Percentiles rank a stretch among this genome's conserved stretches.
These are phyloP conservation scores for Orchesellides sinensis DNA, from an alignment of 2,888 invertebrate genomes.

Conservation along the genomic window DNA sequence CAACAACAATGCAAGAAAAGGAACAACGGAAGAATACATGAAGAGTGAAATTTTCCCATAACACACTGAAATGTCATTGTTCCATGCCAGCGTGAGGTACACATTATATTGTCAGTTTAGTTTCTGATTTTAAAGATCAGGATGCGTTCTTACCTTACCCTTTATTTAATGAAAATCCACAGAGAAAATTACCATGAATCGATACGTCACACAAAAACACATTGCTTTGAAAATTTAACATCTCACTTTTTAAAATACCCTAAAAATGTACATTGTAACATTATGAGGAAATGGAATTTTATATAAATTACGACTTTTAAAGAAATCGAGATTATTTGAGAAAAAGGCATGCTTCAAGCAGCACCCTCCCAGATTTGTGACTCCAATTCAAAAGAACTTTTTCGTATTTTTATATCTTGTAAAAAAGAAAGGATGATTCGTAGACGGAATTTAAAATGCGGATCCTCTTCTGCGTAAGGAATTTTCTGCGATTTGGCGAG, in stretches of 20 bases:
- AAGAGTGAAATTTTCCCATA: slow-evolving; percentile 61
- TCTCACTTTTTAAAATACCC: too few species aligned
- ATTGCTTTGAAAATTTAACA: neutral
- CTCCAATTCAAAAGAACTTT: too few species aligned
- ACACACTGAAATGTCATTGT: slow-evolving; percentile 22
- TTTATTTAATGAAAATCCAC: neutral
- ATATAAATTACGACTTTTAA: slow-evolving; percentile 36
- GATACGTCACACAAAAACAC: too few species aligned
- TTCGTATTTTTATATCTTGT: too few species aligned
- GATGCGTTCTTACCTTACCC: too few species aligned
- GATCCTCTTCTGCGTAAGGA: slow-evolving; percentile 13
- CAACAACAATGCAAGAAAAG: slow-evolving; percentile 1
- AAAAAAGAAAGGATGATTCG: slow-evolving; percentile 34
- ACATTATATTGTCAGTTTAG: slow-evolving; percentile 31
- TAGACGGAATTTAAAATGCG: slow-evolving; percentile 38
- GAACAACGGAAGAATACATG: slow-evolving; percentile 10
- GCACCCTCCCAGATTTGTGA: too few species aligned
- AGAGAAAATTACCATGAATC: too few species aligned
- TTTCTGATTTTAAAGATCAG: neutral
- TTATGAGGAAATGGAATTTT: neutral
- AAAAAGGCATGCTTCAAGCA: neutral
- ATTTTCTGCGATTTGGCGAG: neutral
- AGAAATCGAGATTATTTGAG: neutral
- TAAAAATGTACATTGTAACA: neutral
- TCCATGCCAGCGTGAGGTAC: slow-evolving; percentile 38